Percentiles rank a stretch among this genome's conserved stretches.
Evolutionary conservation across 2,113 vertebrate species (phyloP).

Genomic region (Coregonus clupeaformis): DNA sequence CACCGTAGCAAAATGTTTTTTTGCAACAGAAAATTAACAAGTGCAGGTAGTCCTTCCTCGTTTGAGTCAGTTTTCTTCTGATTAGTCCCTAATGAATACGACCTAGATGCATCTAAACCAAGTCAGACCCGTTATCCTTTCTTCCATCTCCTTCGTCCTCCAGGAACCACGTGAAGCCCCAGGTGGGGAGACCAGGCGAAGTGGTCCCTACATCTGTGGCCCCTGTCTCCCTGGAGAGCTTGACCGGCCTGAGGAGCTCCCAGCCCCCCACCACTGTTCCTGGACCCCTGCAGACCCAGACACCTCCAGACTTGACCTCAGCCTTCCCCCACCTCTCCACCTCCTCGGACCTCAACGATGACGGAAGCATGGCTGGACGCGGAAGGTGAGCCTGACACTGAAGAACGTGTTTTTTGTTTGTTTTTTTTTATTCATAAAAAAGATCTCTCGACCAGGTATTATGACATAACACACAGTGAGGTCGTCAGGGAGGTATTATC

Average conservation of each 20-base stretch:
- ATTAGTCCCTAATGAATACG: too few species aligned
- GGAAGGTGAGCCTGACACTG: conserved; percentile 77
- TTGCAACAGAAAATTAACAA: too few species aligned
- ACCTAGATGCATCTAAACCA: too few species aligned
- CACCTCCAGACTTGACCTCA: conserved; percentile 73
- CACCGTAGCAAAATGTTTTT: too few species aligned
- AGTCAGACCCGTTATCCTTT: background rate
- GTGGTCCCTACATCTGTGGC: conserved; percentile 68
- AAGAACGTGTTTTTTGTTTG: background rate
- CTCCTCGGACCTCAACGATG: conserved; percentile 82
- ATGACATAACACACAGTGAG: too few species aligned
- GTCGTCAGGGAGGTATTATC: too few species aligned
- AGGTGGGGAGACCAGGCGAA: conserved; percentile 74
- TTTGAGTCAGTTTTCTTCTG: too few species aligned
- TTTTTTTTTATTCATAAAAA: background rate
- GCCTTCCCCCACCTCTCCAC: conserved; percentile 73
- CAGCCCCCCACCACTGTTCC: conserved; percentile 65
- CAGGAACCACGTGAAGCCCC: conserved; percentile 88
- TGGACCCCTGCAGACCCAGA: conserved; percentile 55
- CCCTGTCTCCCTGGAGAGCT: conserved; percentile 77
- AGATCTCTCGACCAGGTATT: too few species aligned
- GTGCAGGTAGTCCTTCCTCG: too few species aligned
- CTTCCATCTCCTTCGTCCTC: too few species aligned
- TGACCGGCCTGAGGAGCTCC: conserved; percentile 79
- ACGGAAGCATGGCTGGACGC: conserved; percentile 74